Percentiles rank a stretch among this genome's conserved stretches.
Conservation (phyloP, 1,140 invertebrate genomes). For the Halictus rubicundus region DNA sequence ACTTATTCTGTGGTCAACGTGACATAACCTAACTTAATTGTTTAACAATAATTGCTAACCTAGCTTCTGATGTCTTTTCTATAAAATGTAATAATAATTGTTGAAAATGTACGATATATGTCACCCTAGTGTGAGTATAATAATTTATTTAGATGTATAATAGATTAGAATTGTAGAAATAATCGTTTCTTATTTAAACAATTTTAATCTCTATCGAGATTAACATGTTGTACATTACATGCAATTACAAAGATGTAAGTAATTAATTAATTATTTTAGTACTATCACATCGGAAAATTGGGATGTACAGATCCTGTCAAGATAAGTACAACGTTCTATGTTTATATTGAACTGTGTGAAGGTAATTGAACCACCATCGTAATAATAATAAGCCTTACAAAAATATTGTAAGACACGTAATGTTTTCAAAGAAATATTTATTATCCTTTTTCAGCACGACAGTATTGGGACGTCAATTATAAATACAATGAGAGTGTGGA, state of each 20-base stretch:
- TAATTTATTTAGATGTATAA: not conserved
- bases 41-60: no score
- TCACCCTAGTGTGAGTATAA: conserved; percentile 73
- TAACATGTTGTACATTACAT: no score
- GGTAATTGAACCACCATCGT: conserved; percentile 63
- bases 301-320: conserved; percentile 76
- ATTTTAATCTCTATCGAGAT: no score
- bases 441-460: conserved; percentile 61
- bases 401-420: conserved; percentile 59
- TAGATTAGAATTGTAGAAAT: conserved; percentile 10
- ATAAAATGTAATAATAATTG: not conserved
- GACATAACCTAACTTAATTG: no score
- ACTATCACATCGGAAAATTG: conserved; percentile 74
- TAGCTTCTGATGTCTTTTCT: no score
- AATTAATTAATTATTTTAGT: conserved; percentile 75
- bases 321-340: conserved; percentile 76
- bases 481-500: conserved; percentile 71
- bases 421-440: conserved; percentile 54
- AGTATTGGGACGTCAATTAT: conserved; percentile 74
- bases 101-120: conserved; percentile 71
- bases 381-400: not conserved
- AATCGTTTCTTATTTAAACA: no score
- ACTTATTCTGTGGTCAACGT: no score
- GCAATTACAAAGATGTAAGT: no score
- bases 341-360: conserved; percentile 79